phyloP scores from a whole-genome alignment of 2,797 vertebrate genomes.

The Numenius phaeopus region DNA sequence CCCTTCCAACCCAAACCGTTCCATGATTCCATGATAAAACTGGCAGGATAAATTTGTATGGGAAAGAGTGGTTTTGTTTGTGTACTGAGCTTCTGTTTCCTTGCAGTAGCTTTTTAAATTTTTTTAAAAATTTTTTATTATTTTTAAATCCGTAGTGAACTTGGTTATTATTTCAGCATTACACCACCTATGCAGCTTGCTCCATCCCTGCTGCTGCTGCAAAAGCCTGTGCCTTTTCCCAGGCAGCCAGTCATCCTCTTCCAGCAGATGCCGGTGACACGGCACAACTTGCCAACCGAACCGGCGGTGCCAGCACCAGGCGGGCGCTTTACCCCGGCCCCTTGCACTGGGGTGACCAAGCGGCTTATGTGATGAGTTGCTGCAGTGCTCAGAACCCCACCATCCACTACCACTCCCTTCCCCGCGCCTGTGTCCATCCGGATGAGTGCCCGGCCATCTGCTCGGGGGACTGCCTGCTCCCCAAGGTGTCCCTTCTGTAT shows the following conservation, averaged over 20 bases:
- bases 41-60: background rate
- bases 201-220: background rate
- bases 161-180: too few species aligned
- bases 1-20: background rate
- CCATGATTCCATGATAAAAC: background rate
- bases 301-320: background rate
- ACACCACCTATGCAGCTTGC: background rate
- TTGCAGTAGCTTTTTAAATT: too few species aligned
- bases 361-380: background rate
- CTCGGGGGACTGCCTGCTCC: background rate
- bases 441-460: constrained; percentile 45
- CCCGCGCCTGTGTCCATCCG: background rate
- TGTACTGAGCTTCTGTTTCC: background rate
- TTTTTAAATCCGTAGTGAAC: background rate
- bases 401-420: background rate
- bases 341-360: accelerated
- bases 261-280: background rate
- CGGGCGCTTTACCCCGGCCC: background rate
- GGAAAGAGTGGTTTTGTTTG: background rate
- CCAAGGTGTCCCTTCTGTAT: background rate
- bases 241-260: background rate
- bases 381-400: background rate
- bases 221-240: background rate
- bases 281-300: background rate
- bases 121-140: too few species aligned